Evolutionary conservation across 1,140 invertebrate genomes (phyloP).

Genomic region (Brachionus sp.): DNA sequence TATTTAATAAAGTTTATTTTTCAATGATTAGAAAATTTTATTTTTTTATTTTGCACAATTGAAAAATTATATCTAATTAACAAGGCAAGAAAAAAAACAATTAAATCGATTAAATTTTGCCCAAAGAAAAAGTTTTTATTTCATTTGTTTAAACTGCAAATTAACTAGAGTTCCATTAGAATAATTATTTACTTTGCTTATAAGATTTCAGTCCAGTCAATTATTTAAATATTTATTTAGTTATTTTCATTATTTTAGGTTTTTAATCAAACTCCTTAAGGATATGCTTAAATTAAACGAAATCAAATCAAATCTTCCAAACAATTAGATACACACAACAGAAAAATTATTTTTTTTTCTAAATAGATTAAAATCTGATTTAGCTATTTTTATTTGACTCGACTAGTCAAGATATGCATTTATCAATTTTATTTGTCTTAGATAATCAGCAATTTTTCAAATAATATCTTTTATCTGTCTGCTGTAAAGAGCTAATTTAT

Average conservation of each 20-base stretch:
- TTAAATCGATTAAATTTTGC: background rate
- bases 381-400: too few species aligned
- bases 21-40: too few species aligned
- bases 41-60: too few species aligned
- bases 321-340: background rate
- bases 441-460: background rate
- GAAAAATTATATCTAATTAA: background rate
- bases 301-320: background rate
- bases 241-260: background rate
- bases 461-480: background rate
- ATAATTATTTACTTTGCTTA: background rate
- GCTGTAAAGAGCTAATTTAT: background rate
- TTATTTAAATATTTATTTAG: background rate
- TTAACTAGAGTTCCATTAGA: background rate
- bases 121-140: background rate
- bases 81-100: background rate
- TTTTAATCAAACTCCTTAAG: constrained; percentile 17
- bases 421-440: background rate
- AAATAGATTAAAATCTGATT: background rate
- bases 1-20: background rate
- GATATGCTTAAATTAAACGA: constrained; percentile 13
- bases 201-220: background rate
- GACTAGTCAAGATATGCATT: background rate
- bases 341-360: background rate
- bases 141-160: constrained; percentile 4